Conservation (phyloP, 1,140 invertebrate genomes). For the Magallana angulata region DNA sequence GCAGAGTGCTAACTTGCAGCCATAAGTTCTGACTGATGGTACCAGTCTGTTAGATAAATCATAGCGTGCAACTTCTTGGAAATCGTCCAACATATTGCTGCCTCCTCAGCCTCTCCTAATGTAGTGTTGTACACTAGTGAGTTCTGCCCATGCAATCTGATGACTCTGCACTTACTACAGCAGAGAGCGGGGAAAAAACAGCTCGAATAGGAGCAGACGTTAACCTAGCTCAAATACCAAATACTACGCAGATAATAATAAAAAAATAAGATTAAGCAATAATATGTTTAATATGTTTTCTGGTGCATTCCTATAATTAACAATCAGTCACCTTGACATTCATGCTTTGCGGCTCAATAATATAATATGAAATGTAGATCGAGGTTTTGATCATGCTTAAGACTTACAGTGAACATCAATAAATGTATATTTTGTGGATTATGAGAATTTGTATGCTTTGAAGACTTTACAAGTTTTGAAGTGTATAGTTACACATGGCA, state of each 20-base stretch:
- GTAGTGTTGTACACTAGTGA: constrained; percentile 26
- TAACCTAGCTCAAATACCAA: constrained; percentile 18
- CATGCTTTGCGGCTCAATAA: too few relatives aligned
- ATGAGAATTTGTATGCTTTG: not conserved
- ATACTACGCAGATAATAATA: not conserved
- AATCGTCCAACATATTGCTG: constrained; percentile 25
- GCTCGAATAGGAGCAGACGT: constrained; percentile 21
- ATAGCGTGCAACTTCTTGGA: constrained; percentile 23
- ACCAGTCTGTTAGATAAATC: constrained; percentile 30
- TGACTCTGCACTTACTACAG: constrained; percentile 8
- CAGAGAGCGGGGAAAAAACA: not conserved
- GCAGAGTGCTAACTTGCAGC: not conserved
- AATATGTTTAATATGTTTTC: constrained; percentile 1
- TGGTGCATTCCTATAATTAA: not conserved
- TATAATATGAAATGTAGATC: too few relatives aligned
- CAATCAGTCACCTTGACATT: not conserved
- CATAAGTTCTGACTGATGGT: not conserved
- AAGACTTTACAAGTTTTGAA: too few relatives aligned
- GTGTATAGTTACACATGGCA: too few relatives aligned
- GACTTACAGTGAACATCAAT: not conserved
- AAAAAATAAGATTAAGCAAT: not conserved
- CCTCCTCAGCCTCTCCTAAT: constrained; percentile 15
- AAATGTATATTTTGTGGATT: not conserved
- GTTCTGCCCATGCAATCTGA: constrained; percentile 17
- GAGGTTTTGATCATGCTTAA: too few relatives aligned